A percentile compares a stretch with the other conserved stretches of the same genome.
phyloP scores from a whole-genome alignment of 2,888 invertebrate genomes.

The Pelosia muscerda region DNA sequence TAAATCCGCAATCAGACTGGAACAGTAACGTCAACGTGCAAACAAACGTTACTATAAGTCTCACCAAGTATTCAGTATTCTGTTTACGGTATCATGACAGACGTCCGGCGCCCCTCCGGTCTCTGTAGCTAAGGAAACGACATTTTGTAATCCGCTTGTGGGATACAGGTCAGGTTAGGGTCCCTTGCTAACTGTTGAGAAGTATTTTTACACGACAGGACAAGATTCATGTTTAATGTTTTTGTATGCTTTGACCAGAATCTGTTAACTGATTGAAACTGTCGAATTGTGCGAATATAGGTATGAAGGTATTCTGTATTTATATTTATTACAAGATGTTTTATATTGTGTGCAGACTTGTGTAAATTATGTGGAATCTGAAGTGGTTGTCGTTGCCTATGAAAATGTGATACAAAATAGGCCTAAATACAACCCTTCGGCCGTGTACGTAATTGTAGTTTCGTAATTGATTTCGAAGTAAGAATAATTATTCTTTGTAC shows the following conservation, averaged over 20 bases:
- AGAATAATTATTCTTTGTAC: no score
- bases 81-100: conserved; percentile 58
- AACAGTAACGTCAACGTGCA: conserved; percentile 13
- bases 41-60: conserved; percentile 19
- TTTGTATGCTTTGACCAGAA: background rate
- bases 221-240: conserved; percentile 1
- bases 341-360: no score
- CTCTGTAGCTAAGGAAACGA: conserved; percentile 42
- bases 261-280: background rate
- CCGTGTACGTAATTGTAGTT: no score
- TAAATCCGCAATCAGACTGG: conserved; percentile 16
- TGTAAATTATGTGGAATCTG: no score
- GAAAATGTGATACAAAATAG: no score
- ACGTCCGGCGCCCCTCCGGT: conserved; percentile 50
- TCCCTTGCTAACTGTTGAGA: conserved; percentile 15
- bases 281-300: background rate
- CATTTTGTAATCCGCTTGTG: conserved; percentile 68
- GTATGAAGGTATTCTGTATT: no score
- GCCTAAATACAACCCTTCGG: no score
- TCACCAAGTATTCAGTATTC: conserved; percentile 32
- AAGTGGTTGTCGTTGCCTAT: no score
- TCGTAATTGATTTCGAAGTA: no score
- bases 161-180: conserved; percentile 56
- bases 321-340: no score
- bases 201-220: conserved; percentile 30